Conservation (phyloP, 2,888 invertebrate species). For the Synanthedon vespiformis region DNA sequence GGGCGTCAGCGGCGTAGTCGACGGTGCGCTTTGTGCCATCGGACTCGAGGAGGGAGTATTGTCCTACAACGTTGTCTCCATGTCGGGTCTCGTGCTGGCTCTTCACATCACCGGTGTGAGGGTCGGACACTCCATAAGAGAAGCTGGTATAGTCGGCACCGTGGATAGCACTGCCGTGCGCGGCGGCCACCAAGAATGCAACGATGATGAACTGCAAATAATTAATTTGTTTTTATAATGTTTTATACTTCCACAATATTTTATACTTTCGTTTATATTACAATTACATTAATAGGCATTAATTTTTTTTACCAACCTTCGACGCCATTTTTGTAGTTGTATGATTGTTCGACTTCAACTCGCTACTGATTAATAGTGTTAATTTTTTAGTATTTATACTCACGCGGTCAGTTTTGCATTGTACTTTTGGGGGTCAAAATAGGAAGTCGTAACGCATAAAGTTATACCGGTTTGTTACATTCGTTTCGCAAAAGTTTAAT, state of each 20-base stretch:
- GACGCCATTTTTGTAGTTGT: constrained; percentile 32
- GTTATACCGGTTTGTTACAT: constrained; percentile 1
- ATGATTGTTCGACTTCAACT: constrained; percentile 22
- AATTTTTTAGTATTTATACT: constrained; percentile 39
- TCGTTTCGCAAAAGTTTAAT: constrained; percentile 1
- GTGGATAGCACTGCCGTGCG: constrained; percentile 9
- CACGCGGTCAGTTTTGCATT: constrained; percentile 23
- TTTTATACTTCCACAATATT: not conserved
- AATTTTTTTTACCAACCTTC: constrained; percentile 24
- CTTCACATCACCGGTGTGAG: constrained; percentile 13
- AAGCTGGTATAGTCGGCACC: constrained; percentile 11
- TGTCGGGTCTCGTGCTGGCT: constrained; percentile 57
- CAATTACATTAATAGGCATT: no score
- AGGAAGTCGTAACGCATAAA: constrained; percentile 28
- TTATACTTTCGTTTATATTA: not conserved
- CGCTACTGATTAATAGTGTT: constrained; percentile 30
- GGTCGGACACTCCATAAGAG: constrained; percentile 13
- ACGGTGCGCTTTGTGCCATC: constrained; percentile 61
- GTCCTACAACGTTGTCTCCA: constrained; percentile 55
- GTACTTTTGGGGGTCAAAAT: constrained; percentile 41
- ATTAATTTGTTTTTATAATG: constrained; percentile 7
- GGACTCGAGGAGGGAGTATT: constrained; percentile 35
- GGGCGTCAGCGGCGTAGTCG: constrained; percentile 35
- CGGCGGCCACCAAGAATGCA: constrained; percentile 11
- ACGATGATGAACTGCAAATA: constrained; percentile 26